Percentiles rank a stretch among this genome's conserved stretches.
Evolutionary conservation across 92 coral and sea anemone species (phyloP).

Genomic region (Muricea muricata): DNA sequence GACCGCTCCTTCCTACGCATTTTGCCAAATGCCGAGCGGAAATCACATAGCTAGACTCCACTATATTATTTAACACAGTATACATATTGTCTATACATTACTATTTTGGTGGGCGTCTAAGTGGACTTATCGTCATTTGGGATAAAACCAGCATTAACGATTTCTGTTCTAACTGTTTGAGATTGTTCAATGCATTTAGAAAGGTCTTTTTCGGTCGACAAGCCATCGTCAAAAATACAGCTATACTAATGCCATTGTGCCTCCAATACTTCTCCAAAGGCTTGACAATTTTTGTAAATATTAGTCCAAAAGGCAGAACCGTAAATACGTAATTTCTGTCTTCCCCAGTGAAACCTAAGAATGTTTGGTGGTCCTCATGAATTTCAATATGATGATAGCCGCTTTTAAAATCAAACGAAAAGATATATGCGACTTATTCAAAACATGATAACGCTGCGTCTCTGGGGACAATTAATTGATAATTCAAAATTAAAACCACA

Average conservation of each 20-base stretch:
- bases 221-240: conserved; percentile 59
- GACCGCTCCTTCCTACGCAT: conserved; percentile 46
- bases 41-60: conserved; percentile 1
- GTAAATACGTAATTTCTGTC: conserved; percentile 54
- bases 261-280: conserved; percentile 64
- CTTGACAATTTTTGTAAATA: conserved; percentile 58
- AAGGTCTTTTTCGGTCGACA: conserved; percentile 1
- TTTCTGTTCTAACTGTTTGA: too few species aligned
- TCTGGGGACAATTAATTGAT: conserved; percentile 16
- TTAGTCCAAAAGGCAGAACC: conserved; percentile 58
- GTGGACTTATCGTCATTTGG: conserved; percentile 62
- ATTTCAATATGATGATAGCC: conserved; percentile 70
- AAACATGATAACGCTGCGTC: conserved; percentile 31
- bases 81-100: conserved; percentile 34
- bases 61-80: too few species aligned
- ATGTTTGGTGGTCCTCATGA: conserved; percentile 57
- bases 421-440: conserved; percentile 28
- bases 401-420: conserved; percentile 68
- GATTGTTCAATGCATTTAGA: neutral
- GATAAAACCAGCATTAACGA: conserved; percentile 50
- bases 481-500: conserved; percentile 51
- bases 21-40: conserved; percentile 61
- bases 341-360: conserved; percentile 40
- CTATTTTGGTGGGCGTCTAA: conserved; percentile 57
- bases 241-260: conserved; percentile 43